Conservation (phyloP, 2,888 invertebrate species). For the Gnatocerus cornutus region DNA sequence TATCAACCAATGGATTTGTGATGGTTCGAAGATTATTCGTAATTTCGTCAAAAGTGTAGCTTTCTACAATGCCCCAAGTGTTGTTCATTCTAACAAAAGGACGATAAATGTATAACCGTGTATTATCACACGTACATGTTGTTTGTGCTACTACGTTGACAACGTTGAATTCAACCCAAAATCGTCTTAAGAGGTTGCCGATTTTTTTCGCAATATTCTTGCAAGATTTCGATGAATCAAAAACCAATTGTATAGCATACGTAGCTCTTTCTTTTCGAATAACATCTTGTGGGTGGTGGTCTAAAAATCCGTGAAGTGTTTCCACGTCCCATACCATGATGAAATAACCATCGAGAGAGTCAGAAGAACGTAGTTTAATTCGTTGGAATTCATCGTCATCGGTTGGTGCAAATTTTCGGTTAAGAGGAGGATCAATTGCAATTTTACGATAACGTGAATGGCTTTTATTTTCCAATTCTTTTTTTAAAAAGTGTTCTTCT, state of each 20-base stretch:
- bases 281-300: neutral
- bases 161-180: slow-evolving; percentile 8
- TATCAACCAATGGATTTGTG: slow-evolving; percentile 2
- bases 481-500: neutral
- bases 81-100: slow-evolving; percentile 1
- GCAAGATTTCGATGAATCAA: neutral
- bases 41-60: neutral
- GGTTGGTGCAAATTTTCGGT: neutral
- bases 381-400: neutral
- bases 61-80: slow-evolving; percentile 5
- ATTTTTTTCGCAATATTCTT: neutral
- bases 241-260: neutral
- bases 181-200: neutral
- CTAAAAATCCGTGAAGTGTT: slow-evolving; percentile 1
- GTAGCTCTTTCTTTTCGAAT: too few relatives aligned
- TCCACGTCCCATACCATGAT: neutral
- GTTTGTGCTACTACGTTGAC: slow-evolving; percentile 8
- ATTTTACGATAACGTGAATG: neutral
- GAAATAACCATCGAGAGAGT: neutral
- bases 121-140: slow-evolving; percentile 30
- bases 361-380: neutral
- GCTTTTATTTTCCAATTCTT: neutral
- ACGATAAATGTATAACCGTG: neutral
- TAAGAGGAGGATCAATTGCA: neutral
- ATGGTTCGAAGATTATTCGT: neutral